phyloP scores from a whole-genome alignment of 2,888 invertebrate species.

The Acrocera orbiculus region DNA sequence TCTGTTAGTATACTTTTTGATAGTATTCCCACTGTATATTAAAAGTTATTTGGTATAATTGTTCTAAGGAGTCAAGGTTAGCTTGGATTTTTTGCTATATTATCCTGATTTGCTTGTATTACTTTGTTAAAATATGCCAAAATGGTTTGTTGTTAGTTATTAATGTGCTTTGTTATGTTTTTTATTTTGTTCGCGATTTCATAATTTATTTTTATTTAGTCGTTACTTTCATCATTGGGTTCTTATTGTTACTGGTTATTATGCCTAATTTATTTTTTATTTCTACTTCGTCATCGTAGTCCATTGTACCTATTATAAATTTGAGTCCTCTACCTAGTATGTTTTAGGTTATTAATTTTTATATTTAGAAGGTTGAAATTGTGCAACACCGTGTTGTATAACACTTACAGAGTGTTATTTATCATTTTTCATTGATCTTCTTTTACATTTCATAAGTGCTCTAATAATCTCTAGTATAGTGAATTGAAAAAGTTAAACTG shows the following conservation, averaged over 20 bases:
- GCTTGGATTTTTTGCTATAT: conserved; percentile 10
- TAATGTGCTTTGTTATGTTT: conserved; percentile 13
- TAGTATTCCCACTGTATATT: no score
- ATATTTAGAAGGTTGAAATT: no score
- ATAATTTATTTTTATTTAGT: conserved; percentile 5
- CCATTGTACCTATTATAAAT: conserved; percentile 10
- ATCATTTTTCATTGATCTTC: no score
- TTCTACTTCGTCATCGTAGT: conserved; percentile 10
- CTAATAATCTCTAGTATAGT: no score
- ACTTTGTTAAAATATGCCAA: conserved; percentile 10
- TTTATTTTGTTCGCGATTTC: conserved; percentile 10
- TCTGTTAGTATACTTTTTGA: no score
- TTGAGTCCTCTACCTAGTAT: conserved; percentile 10
- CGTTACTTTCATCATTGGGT: no score
- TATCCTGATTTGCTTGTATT: conserved; percentile 7
- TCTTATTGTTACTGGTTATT: conserved; percentile 5
- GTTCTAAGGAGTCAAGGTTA: conserved; percentile 11
- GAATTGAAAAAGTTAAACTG: no score
- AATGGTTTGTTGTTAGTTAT: conserved; percentile 10
- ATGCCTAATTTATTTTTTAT: conserved; percentile 6
- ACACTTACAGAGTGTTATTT: no score
- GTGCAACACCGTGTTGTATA: no score
- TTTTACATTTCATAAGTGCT: no score
- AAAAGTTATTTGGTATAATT: conserved; percentile 12
- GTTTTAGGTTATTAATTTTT: conserved; percentile 4